Conservation (phyloP, 2,113 vertebrate genomes). For the Uria lomvia region DNA sequence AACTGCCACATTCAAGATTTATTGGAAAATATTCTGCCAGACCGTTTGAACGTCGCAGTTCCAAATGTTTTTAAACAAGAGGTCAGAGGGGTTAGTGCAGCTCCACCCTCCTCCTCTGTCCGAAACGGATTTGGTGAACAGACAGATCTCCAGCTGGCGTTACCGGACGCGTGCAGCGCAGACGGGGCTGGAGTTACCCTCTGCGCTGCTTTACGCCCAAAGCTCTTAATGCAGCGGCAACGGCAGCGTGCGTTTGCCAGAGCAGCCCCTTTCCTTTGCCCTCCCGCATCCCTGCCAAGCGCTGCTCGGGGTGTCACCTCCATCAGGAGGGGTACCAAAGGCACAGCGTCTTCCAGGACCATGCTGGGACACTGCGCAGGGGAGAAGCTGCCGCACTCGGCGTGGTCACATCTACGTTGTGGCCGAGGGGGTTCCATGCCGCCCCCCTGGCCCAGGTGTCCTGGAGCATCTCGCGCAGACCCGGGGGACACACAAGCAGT, state of each 20-base stretch:
- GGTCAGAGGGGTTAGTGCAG: not conserved
- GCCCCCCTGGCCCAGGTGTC: too few species aligned
- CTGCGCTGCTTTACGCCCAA: accelerated
- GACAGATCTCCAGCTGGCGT: not conserved
- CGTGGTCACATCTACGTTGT: accelerated
- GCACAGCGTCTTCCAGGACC: not conserved
- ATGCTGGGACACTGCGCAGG: accelerated
- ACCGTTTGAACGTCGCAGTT: not conserved
- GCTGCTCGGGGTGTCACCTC: not conserved
- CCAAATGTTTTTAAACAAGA: slow-evolving; percentile 24
- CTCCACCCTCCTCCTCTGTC: not conserved
- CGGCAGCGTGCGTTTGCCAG: accelerated
- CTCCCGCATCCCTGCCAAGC: not conserved
- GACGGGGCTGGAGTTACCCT: not conserved
- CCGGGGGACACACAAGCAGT: not conserved
- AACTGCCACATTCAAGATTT: slow-evolving; percentile 68
- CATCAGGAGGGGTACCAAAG: too few species aligned
- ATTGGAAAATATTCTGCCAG: slow-evolving; percentile 70
- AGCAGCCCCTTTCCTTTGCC: accelerated
- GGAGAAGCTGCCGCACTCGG: accelerated
- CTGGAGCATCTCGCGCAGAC: not conserved
- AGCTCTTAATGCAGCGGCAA: not conserved
- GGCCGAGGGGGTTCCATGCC: accelerated
- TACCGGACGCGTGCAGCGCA: accelerated
- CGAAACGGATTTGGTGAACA: not conserved